Conservation (phyloP, 2,797 vertebrate genomes). For the Chiloscyllium punctatum region DNA sequence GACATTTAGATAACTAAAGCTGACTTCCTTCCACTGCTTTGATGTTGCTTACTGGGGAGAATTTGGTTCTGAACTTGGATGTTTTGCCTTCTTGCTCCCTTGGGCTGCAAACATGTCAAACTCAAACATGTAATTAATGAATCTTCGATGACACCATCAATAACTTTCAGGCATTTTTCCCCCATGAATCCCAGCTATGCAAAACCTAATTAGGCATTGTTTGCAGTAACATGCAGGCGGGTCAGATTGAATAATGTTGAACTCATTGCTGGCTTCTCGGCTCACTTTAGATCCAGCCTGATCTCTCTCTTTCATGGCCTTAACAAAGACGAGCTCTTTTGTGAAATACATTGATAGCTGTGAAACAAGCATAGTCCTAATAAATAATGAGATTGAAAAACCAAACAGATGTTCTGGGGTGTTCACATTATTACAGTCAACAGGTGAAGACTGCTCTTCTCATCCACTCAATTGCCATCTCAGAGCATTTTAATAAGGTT, state of each 20-base stretch:
- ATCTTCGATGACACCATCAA: constrained; percentile 8
- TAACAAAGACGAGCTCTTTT: background rate
- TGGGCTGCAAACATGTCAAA: background rate
- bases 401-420: background rate
- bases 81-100: background rate
- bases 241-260: background rate
- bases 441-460: background rate
- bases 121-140: constrained; percentile 8
- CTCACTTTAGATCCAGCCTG: background rate
- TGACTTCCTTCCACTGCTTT: background rate
- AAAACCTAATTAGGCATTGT: background rate
- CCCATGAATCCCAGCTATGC: background rate
- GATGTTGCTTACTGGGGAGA: background rate
- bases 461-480: background rate
- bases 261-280: background rate
- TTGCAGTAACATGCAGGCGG: background rate
- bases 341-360: background rate
- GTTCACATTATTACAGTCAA: constrained; percentile 1
- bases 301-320: background rate
- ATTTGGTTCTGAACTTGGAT: background rate
- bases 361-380: background rate
- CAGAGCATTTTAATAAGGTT: background rate
- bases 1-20: background rate
- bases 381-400: background rate
- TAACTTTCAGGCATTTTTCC: background rate